Evolutionary conservation across 2,797 vertebrate species (phyloP).

Genomic region (Peromyscus attwateri): DNA sequence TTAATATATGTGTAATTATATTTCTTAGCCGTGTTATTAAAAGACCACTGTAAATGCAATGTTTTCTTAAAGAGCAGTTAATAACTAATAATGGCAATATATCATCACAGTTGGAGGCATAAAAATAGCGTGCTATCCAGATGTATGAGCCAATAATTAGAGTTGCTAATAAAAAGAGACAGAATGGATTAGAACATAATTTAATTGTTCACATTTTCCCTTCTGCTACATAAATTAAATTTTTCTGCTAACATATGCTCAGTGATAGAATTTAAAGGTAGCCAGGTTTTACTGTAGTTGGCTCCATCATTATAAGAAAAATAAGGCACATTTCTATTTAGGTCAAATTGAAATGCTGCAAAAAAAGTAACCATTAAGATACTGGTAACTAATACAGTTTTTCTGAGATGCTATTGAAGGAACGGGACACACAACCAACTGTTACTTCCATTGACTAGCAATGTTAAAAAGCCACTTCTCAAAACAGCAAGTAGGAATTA

Average conservation of each 20-base stretch:
- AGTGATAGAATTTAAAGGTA: constrained; percentile 72
- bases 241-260: constrained; percentile 75
- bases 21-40: constrained; percentile 26
- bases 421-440: not conserved
- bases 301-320: not conserved
- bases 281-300: constrained; percentile 38
- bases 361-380: not conserved
- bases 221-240: constrained; percentile 73
- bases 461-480: not conserved
- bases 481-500: not conserved
- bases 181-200: constrained; percentile 71
- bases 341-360: not conserved
- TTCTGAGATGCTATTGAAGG: not conserved
- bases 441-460: not conserved
- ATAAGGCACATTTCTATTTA: constrained; percentile 4
- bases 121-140: constrained; percentile 59
- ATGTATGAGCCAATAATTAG: constrained; percentile 75
- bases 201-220: constrained; percentile 77
- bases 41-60: not conserved
- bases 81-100: constrained; percentile 56
- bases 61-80: constrained; percentile 60
- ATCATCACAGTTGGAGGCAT: constrained; percentile 61
- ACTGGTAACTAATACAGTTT: not conserved
- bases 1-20: constrained; percentile 53
- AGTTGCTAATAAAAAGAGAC: constrained; percentile 72